Percentiles rank a stretch among this genome's conserved stretches.
These are phyloP conservation scores for Phalanger gymnotis DNA, from an alignment of 2,797 vertebrate species.

Conservation along the genomic window DNA sequence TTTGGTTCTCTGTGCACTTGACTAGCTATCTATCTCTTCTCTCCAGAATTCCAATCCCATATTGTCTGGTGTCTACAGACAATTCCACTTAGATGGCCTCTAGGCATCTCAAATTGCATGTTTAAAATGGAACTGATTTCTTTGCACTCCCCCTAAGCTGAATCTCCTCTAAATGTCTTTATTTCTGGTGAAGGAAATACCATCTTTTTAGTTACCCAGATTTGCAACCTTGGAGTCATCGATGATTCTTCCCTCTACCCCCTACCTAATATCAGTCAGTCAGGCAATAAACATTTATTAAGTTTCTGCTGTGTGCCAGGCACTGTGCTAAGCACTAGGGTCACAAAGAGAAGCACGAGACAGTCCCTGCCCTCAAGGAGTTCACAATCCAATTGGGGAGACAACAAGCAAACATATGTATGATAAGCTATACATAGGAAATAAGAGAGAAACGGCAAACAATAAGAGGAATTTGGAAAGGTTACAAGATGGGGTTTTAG, in stretches of 20 bases:
- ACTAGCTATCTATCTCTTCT: background rate
- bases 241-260: background rate
- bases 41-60: background rate
- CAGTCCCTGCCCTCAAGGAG: too few species aligned
- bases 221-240: background rate
- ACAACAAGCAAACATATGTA: too few species aligned
- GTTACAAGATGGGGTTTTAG: too few species aligned
- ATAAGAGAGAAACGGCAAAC: too few species aligned
- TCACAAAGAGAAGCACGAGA: too few species aligned
- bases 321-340: too few species aligned
- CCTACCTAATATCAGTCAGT: background rate
- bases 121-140: background rate
- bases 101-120: background rate
- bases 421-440: too few species aligned
- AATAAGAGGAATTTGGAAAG: too few species aligned
- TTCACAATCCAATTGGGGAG: too few species aligned
- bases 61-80: background rate
- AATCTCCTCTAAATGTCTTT: background rate
- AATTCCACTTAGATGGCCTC: background rate
- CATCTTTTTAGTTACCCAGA: background rate
- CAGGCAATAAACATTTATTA: background rate
- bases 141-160: background rate
- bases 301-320: too few species aligned
- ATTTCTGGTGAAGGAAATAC: background rate
- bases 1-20: too few species aligned